Evolutionary conservation across 2,113 vertebrate species (phyloP).

Genomic region (Lagopus muta): DNA sequence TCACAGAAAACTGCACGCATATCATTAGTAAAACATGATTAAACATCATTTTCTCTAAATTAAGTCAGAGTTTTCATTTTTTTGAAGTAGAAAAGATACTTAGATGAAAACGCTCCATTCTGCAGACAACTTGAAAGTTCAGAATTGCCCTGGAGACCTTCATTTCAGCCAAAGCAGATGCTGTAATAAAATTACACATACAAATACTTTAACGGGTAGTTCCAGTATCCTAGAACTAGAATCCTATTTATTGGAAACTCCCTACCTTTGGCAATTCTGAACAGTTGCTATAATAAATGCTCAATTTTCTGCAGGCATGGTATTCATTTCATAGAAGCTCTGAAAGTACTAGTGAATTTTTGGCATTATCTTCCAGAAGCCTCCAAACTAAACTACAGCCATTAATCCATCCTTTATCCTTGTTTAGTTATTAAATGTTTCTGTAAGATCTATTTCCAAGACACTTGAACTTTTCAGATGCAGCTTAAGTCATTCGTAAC

Average conservation of each 20-base stretch:
- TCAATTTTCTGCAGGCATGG: background rate
- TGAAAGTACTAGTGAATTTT: background rate
- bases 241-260: conserved; percentile 40
- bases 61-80: background rate
- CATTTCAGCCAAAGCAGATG: conserved; percentile 50
- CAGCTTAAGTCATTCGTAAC: background rate
- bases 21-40: conserved; percentile 9
- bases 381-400: background rate
- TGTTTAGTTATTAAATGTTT: conserved; percentile 23
- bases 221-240: background rate
- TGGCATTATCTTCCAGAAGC: conserved; percentile 1
- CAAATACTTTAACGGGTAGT: conserved; percentile 30
- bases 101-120: background rate
- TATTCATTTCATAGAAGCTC: background rate
- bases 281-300: background rate
- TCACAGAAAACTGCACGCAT: background rate
- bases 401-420: background rate
- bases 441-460: background rate
- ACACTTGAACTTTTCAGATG: background rate
- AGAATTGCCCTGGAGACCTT: conserved; percentile 59
- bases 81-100: background rate
- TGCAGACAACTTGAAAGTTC: conserved; percentile 38
- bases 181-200: conserved; percentile 18
- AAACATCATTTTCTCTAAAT: conserved; percentile 20
- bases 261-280: conserved; percentile 47